Evolutionary conservation across 2,797 vertebrate genomes (phyloP).

Genomic region (Notolepis coatsorum): DNA sequence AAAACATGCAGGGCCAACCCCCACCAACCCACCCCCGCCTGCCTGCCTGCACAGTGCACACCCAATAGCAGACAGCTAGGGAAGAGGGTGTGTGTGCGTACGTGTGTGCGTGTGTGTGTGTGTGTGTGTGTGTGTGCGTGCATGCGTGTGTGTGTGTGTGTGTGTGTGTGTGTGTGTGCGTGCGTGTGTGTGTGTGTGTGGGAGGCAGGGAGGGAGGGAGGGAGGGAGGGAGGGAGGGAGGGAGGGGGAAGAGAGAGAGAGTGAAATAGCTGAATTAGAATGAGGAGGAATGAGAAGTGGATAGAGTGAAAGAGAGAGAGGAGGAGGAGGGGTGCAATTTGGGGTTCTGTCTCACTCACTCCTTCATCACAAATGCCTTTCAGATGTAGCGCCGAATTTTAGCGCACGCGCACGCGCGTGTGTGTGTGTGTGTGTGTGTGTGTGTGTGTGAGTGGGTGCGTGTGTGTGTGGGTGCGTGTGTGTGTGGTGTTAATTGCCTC

Average conservation of each 20-base stretch:
- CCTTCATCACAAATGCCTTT: constrained; percentile 41
- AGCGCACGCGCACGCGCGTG: too few species aligned
- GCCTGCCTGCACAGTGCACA: too few species aligned
- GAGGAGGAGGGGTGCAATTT: constrained; percentile 12
- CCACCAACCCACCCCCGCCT: too few species aligned
- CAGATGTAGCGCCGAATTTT: constrained; percentile 57
- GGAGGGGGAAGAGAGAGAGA: background rate
- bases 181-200: background rate
- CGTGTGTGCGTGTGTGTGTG: constrained; percentile 5
- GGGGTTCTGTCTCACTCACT: constrained; percentile 32
- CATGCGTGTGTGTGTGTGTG: background rate
- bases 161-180: background rate
- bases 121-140: background rate
- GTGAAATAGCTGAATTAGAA: background rate
- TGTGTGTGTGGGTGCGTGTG: background rate
- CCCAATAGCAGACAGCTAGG: constrained; percentile 1
- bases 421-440: background rate
- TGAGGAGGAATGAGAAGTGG: background rate
- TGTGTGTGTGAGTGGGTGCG: too few species aligned
- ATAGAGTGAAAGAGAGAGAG: constrained; percentile 13
- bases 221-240: background rate
- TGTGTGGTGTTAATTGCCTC: constrained; percentile 71
- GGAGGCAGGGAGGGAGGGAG: background rate
- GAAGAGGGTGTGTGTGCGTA: background rate
- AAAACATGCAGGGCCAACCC: background rate